Evolutionary conservation across 2,113 vertebrate species (phyloP).

Genomic region (Centropus bengalensis): DNA sequence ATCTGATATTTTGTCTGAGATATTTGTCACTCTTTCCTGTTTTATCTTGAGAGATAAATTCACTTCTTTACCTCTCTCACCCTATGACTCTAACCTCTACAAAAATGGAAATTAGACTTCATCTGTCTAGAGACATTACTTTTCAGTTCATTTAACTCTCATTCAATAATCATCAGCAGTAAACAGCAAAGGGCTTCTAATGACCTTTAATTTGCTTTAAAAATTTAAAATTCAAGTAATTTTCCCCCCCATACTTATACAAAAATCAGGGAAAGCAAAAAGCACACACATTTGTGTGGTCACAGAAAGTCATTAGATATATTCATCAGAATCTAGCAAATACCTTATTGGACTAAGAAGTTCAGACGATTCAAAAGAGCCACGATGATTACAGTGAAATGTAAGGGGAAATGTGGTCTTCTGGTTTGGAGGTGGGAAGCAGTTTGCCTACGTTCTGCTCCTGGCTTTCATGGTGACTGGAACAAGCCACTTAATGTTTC

Average conservation of each 20-base stretch:
- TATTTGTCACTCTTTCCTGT: not conserved
- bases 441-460: not conserved
- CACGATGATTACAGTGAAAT: not conserved
- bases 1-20: constrained; percentile 1
- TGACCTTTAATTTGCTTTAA: not conserved
- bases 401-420: not conserved
- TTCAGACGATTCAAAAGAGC: not conserved
- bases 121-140: not conserved
- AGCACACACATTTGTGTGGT: not conserved
- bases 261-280: not conserved
- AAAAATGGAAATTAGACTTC: not conserved
- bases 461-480: not conserved
- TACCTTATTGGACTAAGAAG: not conserved
- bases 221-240: not conserved
- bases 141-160: not conserved
- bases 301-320: not conserved
- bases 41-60: not conserved
- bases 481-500: not conserved
- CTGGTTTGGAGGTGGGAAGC: not conserved
- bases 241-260: not conserved
- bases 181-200: not conserved
- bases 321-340: not conserved
- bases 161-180: not conserved
- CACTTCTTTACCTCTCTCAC: not conserved
- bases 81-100: not conserved